phyloP scores from a whole-genome alignment of 1,140 invertebrate genomes.

The Drosophila baimaii region DNA sequence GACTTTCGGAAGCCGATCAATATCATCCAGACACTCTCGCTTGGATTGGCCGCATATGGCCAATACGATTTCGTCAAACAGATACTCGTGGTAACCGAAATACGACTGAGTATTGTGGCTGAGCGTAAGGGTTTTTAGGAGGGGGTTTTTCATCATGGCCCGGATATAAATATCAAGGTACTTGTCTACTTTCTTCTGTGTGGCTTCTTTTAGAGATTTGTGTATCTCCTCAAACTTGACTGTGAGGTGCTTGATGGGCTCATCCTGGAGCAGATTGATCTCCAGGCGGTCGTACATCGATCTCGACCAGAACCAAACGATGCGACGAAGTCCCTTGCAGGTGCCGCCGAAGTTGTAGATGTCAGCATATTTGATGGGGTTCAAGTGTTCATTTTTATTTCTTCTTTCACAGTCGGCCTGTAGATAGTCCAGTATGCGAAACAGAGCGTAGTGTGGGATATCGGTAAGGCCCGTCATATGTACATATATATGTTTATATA shows the following conservation, averaged over 20 bases:
- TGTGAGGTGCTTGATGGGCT: neutral
- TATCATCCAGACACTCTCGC: neutral
- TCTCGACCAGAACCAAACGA: constrained; percentile 5
- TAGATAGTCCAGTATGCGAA: constrained; percentile 15
- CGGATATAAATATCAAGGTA: constrained; percentile 3
- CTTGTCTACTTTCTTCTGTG: neutral
- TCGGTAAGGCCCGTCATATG: constrained; percentile 4
- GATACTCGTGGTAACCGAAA: neutral
- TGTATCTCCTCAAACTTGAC: constrained; percentile 13
- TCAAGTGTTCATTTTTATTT: neutral
- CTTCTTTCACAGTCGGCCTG: neutral
- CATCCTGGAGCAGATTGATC: neutral
- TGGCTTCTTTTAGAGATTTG: neutral
- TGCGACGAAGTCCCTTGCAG: neutral
- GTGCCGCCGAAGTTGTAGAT: constrained; percentile 16
- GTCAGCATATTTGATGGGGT: constrained; percentile 19
- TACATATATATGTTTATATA: neutral
- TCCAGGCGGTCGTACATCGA: constrained; percentile 8
- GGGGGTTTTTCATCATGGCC: constrained; percentile 6
- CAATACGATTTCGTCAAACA: constrained; percentile 13
- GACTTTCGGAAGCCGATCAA: neutral
- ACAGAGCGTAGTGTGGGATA: neutral
- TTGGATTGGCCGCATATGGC: constrained; percentile 5
- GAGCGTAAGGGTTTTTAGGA: neutral
- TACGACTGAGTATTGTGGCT: neutral